Base-by-base conservation (phyloP, 2,888 invertebrate species). In the Andrena dorsata region DNA sequence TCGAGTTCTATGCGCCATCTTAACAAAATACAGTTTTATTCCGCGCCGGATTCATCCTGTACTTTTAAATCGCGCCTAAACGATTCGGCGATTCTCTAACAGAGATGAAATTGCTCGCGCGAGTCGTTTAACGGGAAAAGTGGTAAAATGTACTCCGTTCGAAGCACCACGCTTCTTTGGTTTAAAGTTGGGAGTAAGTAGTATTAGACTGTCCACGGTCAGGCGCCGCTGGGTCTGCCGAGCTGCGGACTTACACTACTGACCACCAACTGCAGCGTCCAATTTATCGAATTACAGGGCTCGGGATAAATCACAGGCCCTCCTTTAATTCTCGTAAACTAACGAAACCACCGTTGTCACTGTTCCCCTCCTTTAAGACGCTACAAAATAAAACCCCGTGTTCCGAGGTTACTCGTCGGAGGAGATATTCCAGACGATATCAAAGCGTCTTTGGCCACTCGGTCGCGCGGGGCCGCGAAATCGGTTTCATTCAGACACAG, bases 401-500 rank as follows among this genome's bases (percentile, higher is more conserved):
- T n/a, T 30, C n/a, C 58, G 32, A 35, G 60, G 65, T 66, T 77
- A 28, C 60, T 35, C 66, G 28, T 49, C 28, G 35, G 20, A 51
- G 66, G 41, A 20, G 26, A 64, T 41, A 41, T 30, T 32, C 51
- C 23, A 7, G 5, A 23, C 26, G 8, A 26, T 56, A 4, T 23
- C 32, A 10, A 47, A 58, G 16, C n/a, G 20, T 66, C 58, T 51
- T 32, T 41, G 35, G 23, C 20, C 32, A 58, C 28, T 51, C 70
- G 53, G 68, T 79, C 64, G 35, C 20, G 73, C 32, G 26, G n/a
- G 13, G 28, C 16, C 30, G 7, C 23, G 66, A 64, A 70, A 77
- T 82, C 73, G 49, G 65, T 82, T 80, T 47, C 58, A 76, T 76
- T 76, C 61, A n/a, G 56, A 68, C 56, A 26, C 82, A 82, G 70